Evolutionary conservation across 2,797 vertebrate species (phyloP).

Genomic region (Mastacembelus armatus): DNA sequence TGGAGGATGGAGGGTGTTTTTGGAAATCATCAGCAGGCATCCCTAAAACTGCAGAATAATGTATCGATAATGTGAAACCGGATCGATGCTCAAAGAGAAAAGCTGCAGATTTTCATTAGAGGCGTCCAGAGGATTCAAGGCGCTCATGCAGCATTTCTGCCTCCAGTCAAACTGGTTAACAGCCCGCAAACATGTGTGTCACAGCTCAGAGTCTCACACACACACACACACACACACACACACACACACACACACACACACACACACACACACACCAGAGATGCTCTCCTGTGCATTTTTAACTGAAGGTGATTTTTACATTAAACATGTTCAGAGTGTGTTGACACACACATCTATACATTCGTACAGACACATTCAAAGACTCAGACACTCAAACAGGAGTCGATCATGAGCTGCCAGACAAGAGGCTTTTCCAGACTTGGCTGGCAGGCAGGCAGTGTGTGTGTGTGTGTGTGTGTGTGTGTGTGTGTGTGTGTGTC

Average conservation of each 20-base stretch:
- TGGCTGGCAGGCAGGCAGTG: not conserved
- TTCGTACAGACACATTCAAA: not conserved
- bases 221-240: too few species aligned
- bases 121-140: slow-evolving; percentile 1
- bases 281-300: too few species aligned
- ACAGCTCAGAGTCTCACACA: not conserved
- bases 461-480: not conserved
- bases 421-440: not conserved
- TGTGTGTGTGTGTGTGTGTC: slow-evolving; percentile 1
- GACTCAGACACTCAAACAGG: too few species aligned
- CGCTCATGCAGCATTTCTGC: not conserved
- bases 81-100: slow-evolving; percentile 25
- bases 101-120: slow-evolving; percentile 33
- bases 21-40: slow-evolving; percentile 23
- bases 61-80: slow-evolving; percentile 40
- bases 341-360: not conserved
- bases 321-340: too few species aligned
- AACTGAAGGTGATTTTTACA: not conserved
- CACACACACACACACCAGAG: not conserved
- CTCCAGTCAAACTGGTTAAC: not conserved
- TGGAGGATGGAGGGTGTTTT: not conserved
- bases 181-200: too few species aligned
- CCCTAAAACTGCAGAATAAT: slow-evolving; percentile 27
- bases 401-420: too few species aligned
- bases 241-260: too few species aligned